phyloP scores from a whole-genome alignment of 2,113 vertebrate genomes.

The Centrocercus urophasianus region DNA sequence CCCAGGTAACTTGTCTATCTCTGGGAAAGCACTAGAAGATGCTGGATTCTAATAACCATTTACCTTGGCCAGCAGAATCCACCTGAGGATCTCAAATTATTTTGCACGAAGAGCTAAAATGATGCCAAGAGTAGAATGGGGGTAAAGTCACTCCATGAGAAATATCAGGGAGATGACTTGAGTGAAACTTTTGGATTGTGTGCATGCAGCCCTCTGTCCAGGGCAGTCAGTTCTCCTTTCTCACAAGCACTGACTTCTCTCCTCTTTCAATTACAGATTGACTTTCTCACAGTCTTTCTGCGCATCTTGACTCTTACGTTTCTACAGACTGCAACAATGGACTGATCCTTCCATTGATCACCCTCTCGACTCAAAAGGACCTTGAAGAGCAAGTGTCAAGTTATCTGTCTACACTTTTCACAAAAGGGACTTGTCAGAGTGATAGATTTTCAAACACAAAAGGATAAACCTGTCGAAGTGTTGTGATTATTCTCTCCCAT shows the following conservation, averaged over 20 bases:
- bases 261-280: neutral
- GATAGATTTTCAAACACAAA: conserved; percentile 65
- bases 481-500: conserved; percentile 62
- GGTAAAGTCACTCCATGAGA: neutral
- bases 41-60: neutral
- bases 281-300: neutral
- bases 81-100: neutral
- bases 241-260: neutral
- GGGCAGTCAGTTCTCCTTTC: neutral
- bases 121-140: neutral
- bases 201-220: neutral
- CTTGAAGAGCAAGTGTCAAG: conserved; percentile 32
- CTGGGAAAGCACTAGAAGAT: neutral
- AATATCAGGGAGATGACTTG: neutral
- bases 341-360: neutral
- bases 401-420: conserved; percentile 54
- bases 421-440: conserved; percentile 29
- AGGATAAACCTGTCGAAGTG: conserved; percentile 61
- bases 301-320: neutral
- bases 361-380: neutral
- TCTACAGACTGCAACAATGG: neutral
- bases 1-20: neutral
- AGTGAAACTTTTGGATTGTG: neutral
- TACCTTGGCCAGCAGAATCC: neutral
- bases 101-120: neutral